Base-by-base conservation (phyloP, 2,888 invertebrate species). In the Sinodicranocentrus sp. region DNA sequence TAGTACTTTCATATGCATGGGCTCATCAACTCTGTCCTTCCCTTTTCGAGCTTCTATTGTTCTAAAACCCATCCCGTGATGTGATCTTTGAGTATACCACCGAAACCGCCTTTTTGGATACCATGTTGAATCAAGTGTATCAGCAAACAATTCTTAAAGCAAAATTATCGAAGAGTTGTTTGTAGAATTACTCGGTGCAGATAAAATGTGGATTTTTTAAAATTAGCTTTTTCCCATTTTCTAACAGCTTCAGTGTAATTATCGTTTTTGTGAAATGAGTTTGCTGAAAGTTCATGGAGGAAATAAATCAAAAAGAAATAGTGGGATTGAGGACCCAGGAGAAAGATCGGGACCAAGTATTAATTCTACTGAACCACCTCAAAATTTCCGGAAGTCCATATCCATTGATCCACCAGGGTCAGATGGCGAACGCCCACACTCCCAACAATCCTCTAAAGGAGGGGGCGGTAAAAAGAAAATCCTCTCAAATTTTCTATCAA, bases 401-500 rank as follows among this genome's bases (percentile, higher is more conserved):
- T 73, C 73, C 13, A 57, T 84, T 43, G 84, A 79, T 15, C 67
- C 68, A 2, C 79, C 57, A n/a, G 44, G 19, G 3, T 26, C 54
- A 3, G 67, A 72, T n/a, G 39, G 8, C 0, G 82, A 82, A 5
- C 61, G 76, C 19, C 76, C 82, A 6, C 44, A 25, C 0, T 76
- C 76, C 10, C 33, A 33, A 10, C 70, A 63, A 23, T 72, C 67
- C 26, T 82, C 78, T 0, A 33, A n/a, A 17, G 43, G 59, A 13
- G 57, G 72, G 52, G 68, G 63, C 17, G 61, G 67, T 17, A 83
- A 76, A 28, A 85, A 85, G 80, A 85, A 85, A 76, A 76, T 63
- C 0, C 25, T 79, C 6, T 63, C 77, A 13, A 28, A 63, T 1
- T 85, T 85, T 33, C 33, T 80, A 10, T 83, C 85, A 0, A 85